A percentile compares a stretch with the other conserved stretches of the same genome.
Evolutionary conservation across 2,888 invertebrate species (phyloP).

Genomic region (Drosophila mulleri): DNA sequence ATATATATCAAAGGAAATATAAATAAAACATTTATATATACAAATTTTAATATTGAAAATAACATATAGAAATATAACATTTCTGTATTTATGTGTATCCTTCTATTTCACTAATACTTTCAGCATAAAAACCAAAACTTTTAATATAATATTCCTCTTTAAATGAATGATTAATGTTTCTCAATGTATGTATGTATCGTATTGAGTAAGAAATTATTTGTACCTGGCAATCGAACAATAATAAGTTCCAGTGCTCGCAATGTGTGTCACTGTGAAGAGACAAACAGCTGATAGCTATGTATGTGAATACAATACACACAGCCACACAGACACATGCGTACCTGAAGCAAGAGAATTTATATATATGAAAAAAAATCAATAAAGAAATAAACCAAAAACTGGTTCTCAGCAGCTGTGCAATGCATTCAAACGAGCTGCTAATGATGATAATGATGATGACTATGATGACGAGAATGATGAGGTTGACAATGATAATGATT

Average conservation of each 20-base stretch:
- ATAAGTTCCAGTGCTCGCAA: conserved; percentile 15
- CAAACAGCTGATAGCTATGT: conserved; percentile 56
- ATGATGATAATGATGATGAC: conserved; percentile 21
- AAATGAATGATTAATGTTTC: too few relatives aligned
- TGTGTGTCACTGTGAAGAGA: conserved; percentile 52
- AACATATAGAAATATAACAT: too few relatives aligned
- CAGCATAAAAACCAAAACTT: too few relatives aligned
- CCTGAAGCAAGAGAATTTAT: conserved; percentile 12
- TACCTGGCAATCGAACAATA: not conserved
- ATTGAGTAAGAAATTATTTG: not conserved
- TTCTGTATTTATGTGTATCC: too few relatives aligned
- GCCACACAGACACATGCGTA: not conserved
- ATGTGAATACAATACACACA: conserved; percentile 24
- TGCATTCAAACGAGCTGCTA: conserved; percentile 38
- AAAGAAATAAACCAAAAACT: conserved; percentile 36
- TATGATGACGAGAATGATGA: conserved; percentile 23
- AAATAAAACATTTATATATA: too few relatives aligned
- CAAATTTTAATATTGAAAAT: too few relatives aligned
- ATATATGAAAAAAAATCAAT: conserved; percentile 45
- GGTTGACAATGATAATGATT: conserved; percentile 22
- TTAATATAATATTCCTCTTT: too few relatives aligned
- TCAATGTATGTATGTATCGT: not conserved
- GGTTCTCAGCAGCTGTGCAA: conserved; percentile 49
- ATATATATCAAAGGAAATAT: too few relatives aligned
- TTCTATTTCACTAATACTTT: too few relatives aligned